These are phyloP conservation scores for Emydoidea blandingii DNA, from an alignment of 2,797 vertebrate species.

Conservation along the genomic window DNA sequence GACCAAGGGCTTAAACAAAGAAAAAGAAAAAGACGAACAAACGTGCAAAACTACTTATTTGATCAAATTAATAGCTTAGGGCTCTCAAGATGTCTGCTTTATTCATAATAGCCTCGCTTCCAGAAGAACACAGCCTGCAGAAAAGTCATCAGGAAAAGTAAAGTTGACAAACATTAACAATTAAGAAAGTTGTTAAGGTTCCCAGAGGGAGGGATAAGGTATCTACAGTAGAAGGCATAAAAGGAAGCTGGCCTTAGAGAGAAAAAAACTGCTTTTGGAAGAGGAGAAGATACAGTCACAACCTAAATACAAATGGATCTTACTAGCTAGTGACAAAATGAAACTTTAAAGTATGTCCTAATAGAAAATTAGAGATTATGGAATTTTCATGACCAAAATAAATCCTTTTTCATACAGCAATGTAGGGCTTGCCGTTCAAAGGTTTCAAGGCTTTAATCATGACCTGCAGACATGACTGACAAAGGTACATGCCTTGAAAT, in stretches of 20 bases:
- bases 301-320: background rate
- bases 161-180: background rate
- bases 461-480: background rate
- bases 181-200: background rate
- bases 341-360: background rate
- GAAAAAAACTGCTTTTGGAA: background rate
- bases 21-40: background rate
- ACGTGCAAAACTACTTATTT: background rate
- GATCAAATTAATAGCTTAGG: background rate
- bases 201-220: background rate
- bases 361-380: background rate
- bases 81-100: background rate
- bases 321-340: background rate
- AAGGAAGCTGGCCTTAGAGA: background rate
- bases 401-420: background rate
- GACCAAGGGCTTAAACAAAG: background rate
- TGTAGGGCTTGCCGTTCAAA: background rate
- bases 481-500: background rate
- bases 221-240: slow-evolving; percentile 9
- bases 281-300: background rate
- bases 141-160: slow-evolving; percentile 5
- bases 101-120: background rate
- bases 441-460: background rate
- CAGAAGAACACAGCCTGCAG: background rate
- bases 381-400: background rate